Percentiles rank a stretch among this genome's conserved stretches.
phyloP scores from a whole-genome alignment of 2,113 vertebrate genomes.

The Polypterus bichir region DNA sequence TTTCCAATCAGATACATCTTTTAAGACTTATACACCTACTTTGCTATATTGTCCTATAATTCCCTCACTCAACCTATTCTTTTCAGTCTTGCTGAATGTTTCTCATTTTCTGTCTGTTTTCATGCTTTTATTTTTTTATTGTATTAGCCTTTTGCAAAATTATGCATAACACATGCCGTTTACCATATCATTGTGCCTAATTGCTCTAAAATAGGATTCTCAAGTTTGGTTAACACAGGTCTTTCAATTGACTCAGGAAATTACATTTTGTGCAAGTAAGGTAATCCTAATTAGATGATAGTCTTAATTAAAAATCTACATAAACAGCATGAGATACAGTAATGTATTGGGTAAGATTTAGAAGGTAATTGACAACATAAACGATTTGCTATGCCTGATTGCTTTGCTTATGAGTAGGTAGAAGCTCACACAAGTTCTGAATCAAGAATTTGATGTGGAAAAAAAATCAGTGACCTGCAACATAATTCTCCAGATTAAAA shows the following conservation, averaged over 20 bases:
- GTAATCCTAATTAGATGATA: constrained; percentile 5
- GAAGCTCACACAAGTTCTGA: background rate
- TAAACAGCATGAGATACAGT: constrained; percentile 3
- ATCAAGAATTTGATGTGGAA: background rate
- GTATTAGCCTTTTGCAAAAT: background rate
- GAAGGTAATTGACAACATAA: background rate
- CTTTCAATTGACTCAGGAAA: constrained; percentile 6
- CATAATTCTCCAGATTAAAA: background rate
- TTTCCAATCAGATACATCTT: too few relatives aligned
- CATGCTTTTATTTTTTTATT: too few relatives aligned
- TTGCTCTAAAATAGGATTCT: constrained; percentile 1
- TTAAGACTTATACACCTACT: too few relatives aligned
- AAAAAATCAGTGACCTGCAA: constrained; percentile 6
- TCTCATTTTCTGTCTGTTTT: too few relatives aligned
- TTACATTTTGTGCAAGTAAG: constrained; percentile 6
- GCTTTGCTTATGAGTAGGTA: background rate
- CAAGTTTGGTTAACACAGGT: background rate
- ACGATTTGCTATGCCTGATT: background rate
- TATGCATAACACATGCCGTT: background rate
- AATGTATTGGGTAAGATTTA: constrained; percentile 3
- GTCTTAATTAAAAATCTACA: constrained; percentile 8
- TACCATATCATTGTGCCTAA: background rate
- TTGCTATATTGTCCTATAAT: too few relatives aligned
- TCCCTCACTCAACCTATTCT: too few relatives aligned
- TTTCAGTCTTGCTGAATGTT: too few relatives aligned